A percentile compares a stretch with the other conserved stretches of the same genome.
Evolutionary conservation across 2,797 vertebrate species (phyloP).

Genomic region (Silurus lanzhouensis): DNA sequence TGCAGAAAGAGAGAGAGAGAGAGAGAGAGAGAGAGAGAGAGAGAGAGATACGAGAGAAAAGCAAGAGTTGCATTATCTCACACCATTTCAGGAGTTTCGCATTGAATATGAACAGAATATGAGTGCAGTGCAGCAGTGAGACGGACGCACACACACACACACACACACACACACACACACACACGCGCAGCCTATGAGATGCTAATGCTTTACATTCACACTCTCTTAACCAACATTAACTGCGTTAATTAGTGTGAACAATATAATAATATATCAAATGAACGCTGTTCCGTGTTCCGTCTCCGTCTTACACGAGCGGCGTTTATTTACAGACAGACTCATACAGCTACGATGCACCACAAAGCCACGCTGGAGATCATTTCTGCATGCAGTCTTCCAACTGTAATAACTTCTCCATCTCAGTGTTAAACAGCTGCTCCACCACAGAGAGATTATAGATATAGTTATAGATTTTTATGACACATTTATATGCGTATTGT

Average conservation of each 20-base stretch:
- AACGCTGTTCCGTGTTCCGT: background rate
- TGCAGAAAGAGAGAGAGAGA: constrained; percentile 10
- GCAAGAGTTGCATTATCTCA: constrained; percentile 31
- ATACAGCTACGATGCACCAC: no score
- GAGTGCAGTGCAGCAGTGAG: background rate
- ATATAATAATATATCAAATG: background rate
- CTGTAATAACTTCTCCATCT: no score
- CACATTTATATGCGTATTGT: no score
- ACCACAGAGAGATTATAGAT: no score
- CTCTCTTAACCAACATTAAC: background rate
- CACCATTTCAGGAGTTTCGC: constrained; percentile 31
- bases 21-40: constrained; percentile 15
- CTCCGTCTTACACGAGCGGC: background rate
- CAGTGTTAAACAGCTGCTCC: no score
- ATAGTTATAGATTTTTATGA: no score
- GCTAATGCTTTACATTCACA: background rate
- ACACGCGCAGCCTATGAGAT: background rate
- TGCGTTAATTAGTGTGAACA: background rate
- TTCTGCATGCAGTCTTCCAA: no score
- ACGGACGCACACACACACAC: background rate
- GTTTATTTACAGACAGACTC: background rate
- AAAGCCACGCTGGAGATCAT: no score
- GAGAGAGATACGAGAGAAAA: constrained; percentile 30
- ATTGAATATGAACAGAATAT: constrained; percentile 21
- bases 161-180: background rate